These are phyloP conservation scores for Frankliniella fusca DNA, from an alignment of 2,888 invertebrate genomes.

Conservation along the genomic window DNA sequence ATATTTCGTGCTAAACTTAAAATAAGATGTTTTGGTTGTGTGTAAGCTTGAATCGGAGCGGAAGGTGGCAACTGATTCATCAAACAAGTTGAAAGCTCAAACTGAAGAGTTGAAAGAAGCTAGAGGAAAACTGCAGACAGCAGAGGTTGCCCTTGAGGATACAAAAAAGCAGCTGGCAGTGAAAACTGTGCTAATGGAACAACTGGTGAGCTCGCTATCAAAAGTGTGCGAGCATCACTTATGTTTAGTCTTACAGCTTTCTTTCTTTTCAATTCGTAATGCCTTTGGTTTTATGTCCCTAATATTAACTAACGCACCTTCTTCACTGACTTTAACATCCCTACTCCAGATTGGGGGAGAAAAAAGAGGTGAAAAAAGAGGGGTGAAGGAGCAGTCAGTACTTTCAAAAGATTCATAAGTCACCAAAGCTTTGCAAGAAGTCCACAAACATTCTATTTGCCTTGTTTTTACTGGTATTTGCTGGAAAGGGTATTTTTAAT, in stretches of 20 bases:
- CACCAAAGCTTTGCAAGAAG: no score
- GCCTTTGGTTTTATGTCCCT: no score
- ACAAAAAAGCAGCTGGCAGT: constrained; percentile 53
- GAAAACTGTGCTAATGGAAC: constrained; percentile 59
- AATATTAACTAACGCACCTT: no score
- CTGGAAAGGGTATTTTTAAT: no score
- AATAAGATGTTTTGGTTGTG: background rate
- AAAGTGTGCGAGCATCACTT: constrained; percentile 4
- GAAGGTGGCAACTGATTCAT: constrained; percentile 47
- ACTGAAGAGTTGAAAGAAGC: constrained; percentile 48
- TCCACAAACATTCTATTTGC: no score
- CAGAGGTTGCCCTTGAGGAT: constrained; percentile 46
- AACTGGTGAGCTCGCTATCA: constrained; percentile 52
- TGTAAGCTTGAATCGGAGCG: constrained; percentile 40
- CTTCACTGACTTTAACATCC: no score
- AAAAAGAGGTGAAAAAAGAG: no score
- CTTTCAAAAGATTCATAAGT: no score
- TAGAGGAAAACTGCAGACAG: background rate
- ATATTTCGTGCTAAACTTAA: background rate
- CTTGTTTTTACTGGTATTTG: no score
- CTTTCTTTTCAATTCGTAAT: background rate
- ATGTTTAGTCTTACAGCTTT: background rate
- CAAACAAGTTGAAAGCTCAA: constrained; percentile 51
- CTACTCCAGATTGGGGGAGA: no score
- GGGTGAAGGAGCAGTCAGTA: no score